Conservation (phyloP, 2,888 invertebrate species). For the Stenotaenia linearis region DNA sequence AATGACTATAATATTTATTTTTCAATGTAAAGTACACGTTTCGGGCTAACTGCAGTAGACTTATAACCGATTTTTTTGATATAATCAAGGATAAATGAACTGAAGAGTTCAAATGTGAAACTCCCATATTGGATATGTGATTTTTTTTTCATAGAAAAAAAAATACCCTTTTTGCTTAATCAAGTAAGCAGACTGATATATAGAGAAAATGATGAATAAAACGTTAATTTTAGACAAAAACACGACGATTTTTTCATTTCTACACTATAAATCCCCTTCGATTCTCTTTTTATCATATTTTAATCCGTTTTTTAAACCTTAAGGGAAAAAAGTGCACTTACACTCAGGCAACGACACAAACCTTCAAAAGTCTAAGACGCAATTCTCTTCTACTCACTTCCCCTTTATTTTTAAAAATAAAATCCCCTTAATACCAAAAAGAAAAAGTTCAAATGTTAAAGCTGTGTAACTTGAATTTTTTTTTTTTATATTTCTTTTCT, state of each 20-base stretch:
- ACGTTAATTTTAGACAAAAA: slow-evolving; percentile 21
- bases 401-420: neutral
- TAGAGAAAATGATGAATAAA: neutral
- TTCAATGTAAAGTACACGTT: neutral
- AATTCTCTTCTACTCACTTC: neutral
- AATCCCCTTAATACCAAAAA: neutral
- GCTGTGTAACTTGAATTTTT: neutral
- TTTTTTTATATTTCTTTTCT: no score
- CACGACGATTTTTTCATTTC: neutral
- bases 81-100: neutral
- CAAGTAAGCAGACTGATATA: neutral
- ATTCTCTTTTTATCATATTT: neutral
- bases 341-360: neutral
- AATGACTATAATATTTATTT: neutral
- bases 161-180: slow-evolving; percentile 17
- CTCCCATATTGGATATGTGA: neutral
- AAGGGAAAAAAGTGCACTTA: neutral
- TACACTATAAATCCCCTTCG: neutral
- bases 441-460: neutral
- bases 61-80: neutral
- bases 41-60: neutral
- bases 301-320: neutral
- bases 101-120: neutral
- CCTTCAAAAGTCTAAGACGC: neutral
- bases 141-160: slow-evolving; percentile 18